Conservation (phyloP, 2,888 invertebrate genomes). For the Ichneumon xanthorius region DNA sequence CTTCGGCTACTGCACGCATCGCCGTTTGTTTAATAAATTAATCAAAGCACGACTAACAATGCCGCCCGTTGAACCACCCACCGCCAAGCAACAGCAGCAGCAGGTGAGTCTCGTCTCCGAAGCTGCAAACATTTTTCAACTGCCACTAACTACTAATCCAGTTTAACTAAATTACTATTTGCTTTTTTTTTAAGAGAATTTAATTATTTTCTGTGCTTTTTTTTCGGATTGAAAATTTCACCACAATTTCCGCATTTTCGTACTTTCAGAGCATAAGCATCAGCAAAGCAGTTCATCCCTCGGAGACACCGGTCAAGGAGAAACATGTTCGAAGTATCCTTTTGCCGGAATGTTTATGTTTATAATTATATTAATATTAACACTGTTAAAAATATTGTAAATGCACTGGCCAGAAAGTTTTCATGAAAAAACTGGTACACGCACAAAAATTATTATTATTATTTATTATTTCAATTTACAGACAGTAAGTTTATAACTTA, state of each 20-base stretch:
- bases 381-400: too few relatives aligned
- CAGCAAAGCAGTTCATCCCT: constrained; percentile 96
- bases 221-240: neutral
- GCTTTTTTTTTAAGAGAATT: constrained; percentile 8
- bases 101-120: constrained; percentile 85
- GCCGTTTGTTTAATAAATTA: constrained; percentile 31
- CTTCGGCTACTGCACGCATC: constrained; percentile 26
- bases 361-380: neutral
- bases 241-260: constrained; percentile 42
- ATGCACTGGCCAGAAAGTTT: too few relatives aligned
- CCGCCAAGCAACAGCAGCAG: constrained; percentile 87
- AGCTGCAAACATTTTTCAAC: constrained; percentile 10
- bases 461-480: too few relatives aligned
- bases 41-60: constrained; percentile 72
- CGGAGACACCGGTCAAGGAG: constrained; percentile 98
- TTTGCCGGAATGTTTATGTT: constrained; percentile 66
- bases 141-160: neutral
- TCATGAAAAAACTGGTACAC: too few relatives aligned
- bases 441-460: too few relatives aligned
- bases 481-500: too few relatives aligned
- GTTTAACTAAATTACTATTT: neutral
- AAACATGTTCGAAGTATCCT: constrained; percentile 97
- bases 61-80: constrained; percentile 81
- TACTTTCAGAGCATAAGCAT: constrained; percentile 92
- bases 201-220: neutral